phyloP scores from a whole-genome alignment of 2,113 vertebrate genomes.

The Toxostoma redivivum region DNA sequence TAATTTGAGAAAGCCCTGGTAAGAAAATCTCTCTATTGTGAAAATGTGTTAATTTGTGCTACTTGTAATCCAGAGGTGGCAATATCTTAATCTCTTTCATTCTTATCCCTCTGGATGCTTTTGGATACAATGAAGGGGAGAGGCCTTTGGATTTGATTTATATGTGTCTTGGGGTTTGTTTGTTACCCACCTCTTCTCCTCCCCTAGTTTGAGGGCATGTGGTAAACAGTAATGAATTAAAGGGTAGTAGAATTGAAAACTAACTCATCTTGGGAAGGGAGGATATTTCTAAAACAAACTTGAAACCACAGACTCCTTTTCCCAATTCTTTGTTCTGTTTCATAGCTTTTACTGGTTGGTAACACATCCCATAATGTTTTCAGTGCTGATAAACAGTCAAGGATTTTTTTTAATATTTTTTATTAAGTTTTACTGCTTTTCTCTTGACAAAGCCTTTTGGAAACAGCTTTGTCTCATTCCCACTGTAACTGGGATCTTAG shows the following conservation, averaged over 20 bases:
- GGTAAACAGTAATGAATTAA: neutral
- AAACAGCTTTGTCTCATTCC: neutral
- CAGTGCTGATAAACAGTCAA: neutral
- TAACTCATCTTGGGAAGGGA: neutral
- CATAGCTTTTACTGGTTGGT: neutral
- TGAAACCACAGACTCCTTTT: neutral
- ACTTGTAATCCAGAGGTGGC: conserved; percentile 20
- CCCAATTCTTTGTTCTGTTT: neutral
- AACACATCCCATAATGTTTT: neutral
- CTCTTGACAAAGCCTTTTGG: conserved; percentile 1
- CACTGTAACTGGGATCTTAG: neutral
- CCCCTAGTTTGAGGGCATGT: neutral
- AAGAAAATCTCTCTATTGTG: neutral
- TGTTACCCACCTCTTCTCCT: neutral
- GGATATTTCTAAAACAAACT: neutral
- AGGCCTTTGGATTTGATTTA: neutral
- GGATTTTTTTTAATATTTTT: neutral
- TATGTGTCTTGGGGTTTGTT: neutral
- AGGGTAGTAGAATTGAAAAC: neutral
- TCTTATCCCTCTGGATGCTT: neutral
- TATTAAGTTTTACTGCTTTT: neutral
- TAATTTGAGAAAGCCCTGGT: conserved; percentile 1
- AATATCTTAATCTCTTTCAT: conserved; percentile 26
- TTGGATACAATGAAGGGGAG: neutral
- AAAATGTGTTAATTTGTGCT: conserved; percentile 32